Conservation (phyloP, 2,113 vertebrate species). For the Psephotus haematonotus region DNA sequence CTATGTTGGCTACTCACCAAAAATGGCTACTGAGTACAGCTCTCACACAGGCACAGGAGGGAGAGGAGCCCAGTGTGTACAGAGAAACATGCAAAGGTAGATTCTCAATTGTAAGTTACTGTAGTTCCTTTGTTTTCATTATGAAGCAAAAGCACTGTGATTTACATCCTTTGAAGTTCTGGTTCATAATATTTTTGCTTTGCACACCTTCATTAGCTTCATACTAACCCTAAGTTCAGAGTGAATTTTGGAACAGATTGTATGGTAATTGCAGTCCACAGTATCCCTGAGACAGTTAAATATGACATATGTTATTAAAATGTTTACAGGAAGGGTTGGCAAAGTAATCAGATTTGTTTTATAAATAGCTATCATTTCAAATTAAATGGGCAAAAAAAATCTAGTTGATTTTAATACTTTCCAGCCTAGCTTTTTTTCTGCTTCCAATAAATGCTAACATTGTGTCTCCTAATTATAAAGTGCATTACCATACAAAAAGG, state of each 20-base stretch:
- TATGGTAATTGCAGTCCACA: neutral
- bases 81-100: neutral
- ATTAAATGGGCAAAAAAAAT: slow-evolving; percentile 49
- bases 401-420: slow-evolving; percentile 70
- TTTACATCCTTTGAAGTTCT: neutral
- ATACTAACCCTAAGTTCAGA: neutral
- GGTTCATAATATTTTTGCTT: neutral
- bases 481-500: slow-evolving; percentile 68
- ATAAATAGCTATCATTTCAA: slow-evolving; percentile 68
- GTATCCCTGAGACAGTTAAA: slow-evolving; percentile 31
- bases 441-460: slow-evolving; percentile 55
- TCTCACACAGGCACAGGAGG: neutral
- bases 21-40: neutral
- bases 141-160: neutral
- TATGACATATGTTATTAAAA: slow-evolving; percentile 47
- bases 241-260: neutral
- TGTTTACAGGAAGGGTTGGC: slow-evolving; percentile 56
- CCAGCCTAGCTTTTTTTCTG: slow-evolving; percentile 39
- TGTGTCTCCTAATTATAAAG: slow-evolving; percentile 71
- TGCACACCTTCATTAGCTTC: neutral
- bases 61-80: neutral
- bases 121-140: neutral
- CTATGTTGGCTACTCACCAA: neutral
- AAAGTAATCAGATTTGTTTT: slow-evolving; percentile 67
- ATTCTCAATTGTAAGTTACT: neutral